Conservation (phyloP, 2,797 vertebrate genomes). For the Epinephelus coioides region DNA sequence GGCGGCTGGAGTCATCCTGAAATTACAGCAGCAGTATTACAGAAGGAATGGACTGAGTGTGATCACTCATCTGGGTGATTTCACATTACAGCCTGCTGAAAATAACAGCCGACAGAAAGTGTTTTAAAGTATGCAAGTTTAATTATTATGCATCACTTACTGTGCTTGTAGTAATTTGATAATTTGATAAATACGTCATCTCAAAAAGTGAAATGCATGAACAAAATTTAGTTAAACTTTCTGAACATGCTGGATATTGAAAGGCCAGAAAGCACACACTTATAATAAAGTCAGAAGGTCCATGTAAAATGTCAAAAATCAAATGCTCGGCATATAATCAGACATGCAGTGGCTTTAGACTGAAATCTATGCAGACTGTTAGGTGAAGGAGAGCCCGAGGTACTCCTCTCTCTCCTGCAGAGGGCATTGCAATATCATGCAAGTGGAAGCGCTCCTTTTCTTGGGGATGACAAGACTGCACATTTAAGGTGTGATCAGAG, state of each 20-base stretch:
- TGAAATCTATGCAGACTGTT: neutral
- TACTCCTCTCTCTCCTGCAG: conserved; percentile 54
- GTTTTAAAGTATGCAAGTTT: neutral
- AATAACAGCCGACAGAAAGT: neutral
- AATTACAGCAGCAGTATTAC: conserved; percentile 14
- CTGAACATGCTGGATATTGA: neutral
- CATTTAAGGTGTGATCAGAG: neutral
- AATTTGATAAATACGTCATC: neutral
- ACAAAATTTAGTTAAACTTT: neutral
- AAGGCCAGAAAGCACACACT: neutral
- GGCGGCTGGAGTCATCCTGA: neutral
- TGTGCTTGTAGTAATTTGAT: neutral
- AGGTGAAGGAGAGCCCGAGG: neutral
- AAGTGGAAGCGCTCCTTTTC: neutral
- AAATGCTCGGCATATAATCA: neutral
- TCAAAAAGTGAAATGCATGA: conserved; percentile 5
- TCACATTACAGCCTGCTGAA: neutral
- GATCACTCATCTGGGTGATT: conserved; percentile 17
- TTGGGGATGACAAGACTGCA: neutral
- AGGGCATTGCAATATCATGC: conserved; percentile 53
- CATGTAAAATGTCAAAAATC: neutral
- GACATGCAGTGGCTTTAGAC: neutral
- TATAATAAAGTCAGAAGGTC: neutral
- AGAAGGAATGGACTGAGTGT: conserved; percentile 4
- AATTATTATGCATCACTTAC: neutral